Evolutionary conservation across 2,797 vertebrate genomes (phyloP).

Genomic region (Corythornis leucogaster): DNA sequence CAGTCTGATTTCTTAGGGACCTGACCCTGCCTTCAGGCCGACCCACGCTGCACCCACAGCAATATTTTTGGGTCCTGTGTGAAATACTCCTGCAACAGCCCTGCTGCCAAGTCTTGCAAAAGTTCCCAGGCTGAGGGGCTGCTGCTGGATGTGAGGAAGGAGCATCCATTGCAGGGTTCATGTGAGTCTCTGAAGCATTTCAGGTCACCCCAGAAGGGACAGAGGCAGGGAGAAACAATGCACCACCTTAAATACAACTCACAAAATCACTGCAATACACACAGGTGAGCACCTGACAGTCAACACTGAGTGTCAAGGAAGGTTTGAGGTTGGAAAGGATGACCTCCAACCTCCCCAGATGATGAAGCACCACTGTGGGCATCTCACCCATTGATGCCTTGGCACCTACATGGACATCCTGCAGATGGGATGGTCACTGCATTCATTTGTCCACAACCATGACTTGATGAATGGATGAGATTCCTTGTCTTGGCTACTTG

Average conservation of each 20-base stretch:
- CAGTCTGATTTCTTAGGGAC: constrained; percentile 60
- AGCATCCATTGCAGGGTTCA: neutral
- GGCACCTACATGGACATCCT: neutral
- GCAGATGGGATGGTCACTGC: neutral
- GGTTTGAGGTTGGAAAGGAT: neutral
- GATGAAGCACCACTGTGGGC: neutral
- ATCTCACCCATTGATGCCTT: neutral
- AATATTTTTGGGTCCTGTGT: constrained; percentile 70
- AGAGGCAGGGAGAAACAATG: fast-evolving
- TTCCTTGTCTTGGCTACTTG: neutral
- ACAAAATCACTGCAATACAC: neutral
- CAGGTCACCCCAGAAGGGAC: neutral
- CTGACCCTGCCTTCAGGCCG: constrained; percentile 14
- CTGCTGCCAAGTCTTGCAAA: constrained; percentile 63
- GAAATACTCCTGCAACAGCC: constrained; percentile 36
- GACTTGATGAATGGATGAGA: neutral
- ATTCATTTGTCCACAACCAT: fast-evolving
- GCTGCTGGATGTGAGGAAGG: neutral
- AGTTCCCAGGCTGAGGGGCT: constrained; percentile 64
- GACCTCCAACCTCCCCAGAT: neutral
- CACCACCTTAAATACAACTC: neutral
- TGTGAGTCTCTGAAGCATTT: neutral
- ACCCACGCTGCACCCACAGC: constrained; percentile 4
- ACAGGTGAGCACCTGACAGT: neutral
- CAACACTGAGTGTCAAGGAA: neutral